Evolutionary conservation across 2,888 invertebrate species (phyloP).

Genomic region (Cephus rjabovi): DNA sequence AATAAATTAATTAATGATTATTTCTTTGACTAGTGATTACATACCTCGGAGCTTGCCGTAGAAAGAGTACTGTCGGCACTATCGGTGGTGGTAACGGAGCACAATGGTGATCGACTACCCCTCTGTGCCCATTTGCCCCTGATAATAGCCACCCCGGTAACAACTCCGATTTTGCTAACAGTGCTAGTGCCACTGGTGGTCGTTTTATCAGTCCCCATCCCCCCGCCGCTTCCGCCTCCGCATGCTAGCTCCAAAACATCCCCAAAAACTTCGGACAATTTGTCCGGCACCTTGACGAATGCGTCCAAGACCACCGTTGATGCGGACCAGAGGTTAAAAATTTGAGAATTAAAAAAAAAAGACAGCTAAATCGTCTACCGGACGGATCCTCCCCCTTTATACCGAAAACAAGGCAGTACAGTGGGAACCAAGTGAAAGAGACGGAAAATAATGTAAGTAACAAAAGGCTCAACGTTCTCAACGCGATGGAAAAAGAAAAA

Average conservation of each 20-base stretch:
- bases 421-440: neutral
- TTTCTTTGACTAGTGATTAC: neutral
- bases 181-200: constrained; percentile 31
- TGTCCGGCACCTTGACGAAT: constrained; percentile 63
- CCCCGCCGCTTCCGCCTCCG: constrained; percentile 42
- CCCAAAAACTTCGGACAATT: constrained; percentile 61
- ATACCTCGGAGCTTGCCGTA: constrained; percentile 58
- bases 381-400: neutral
- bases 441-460: neutral
- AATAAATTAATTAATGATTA: neutral
- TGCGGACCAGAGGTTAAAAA: neutral
- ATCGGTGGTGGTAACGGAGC: constrained; percentile 53
- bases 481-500: neutral
- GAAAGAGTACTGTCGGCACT: constrained; percentile 56
- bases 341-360: neutral
- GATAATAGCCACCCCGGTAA: constrained; percentile 57
- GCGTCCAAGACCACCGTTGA: constrained; percentile 55
- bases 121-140: constrained; percentile 55
- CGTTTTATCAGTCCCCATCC: constrained; percentile 32
- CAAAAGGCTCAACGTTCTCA: neutral
- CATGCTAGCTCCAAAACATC: constrained; percentile 63
- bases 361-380: neutral
- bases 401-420: neutral
- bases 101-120: constrained; percentile 51
- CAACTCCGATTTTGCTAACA: constrained; percentile 52